These are phyloP conservation scores for Pseudachorutes palmiensis DNA, from an alignment of 1,140 invertebrate species.

Conservation along the genomic window DNA sequence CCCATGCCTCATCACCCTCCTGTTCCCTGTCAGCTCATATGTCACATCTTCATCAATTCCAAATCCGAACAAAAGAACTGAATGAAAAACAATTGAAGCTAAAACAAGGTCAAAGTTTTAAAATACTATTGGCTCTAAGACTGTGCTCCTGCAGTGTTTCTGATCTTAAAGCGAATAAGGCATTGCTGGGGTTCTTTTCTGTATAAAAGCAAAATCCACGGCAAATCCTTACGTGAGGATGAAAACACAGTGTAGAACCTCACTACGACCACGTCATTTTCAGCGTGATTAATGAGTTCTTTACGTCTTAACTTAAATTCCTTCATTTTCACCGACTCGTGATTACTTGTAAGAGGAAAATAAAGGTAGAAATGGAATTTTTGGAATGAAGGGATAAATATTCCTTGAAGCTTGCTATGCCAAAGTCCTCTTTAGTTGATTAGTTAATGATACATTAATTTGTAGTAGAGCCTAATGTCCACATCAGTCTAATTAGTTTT, in stretches of 20 bases:
- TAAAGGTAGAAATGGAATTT: neutral
- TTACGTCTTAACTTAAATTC: neutral
- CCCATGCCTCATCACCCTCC: conserved; percentile 27
- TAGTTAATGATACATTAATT: neutral
- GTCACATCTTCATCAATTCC: conserved; percentile 25
- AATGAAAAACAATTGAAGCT: too few species aligned
- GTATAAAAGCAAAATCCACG: too few species aligned
- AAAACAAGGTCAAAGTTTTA: too few species aligned
- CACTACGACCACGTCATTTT: too few species aligned
- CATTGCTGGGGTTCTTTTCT: too few species aligned
- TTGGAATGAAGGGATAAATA: neutral
- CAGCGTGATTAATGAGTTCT: neutral
- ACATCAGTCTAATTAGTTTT: neutral
- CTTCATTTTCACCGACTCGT: too few species aligned
- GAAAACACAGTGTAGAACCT: too few species aligned
- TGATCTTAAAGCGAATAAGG: too few species aligned
- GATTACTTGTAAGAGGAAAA: too few species aligned
- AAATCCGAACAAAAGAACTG: neutral
- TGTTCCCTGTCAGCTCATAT: conserved; percentile 12
- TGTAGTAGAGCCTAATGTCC: neutral
- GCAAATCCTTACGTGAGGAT: too few species aligned
- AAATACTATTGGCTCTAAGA: too few species aligned
- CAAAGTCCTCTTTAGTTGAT: neutral
- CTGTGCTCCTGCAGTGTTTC: neutral
- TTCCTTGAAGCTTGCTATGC: neutral